Conservation (phyloP, 2,888 invertebrate species). For the Cyclophora albipunctata region DNA sequence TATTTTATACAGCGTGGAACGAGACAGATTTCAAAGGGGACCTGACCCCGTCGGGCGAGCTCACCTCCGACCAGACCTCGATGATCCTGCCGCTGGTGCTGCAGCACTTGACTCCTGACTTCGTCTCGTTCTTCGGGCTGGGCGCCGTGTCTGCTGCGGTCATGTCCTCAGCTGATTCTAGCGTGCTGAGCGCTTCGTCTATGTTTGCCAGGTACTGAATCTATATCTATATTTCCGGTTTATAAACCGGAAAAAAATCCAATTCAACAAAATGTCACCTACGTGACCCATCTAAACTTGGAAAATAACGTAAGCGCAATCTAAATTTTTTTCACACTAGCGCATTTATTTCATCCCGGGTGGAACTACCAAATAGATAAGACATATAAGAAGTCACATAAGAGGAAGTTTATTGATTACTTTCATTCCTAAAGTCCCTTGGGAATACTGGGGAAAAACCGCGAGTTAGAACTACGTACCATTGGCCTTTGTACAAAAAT, state of each 20-base stretch:
- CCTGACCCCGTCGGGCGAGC: conserved; percentile 75
- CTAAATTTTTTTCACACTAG: no score
- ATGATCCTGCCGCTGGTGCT: conserved; percentile 98
- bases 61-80: conserved; percentile 86
- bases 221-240: no score
- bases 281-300: neutral
- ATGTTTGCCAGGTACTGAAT: conserved; percentile 89
- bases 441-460: no score
- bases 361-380: no score
- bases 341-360: no score
- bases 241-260: neutral
- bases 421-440: neutral
- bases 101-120: conserved; percentile 96
- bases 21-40: conserved; percentile 88
- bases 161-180: conserved; percentile 99
- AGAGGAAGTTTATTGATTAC: neutral
- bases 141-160: conserved; percentile 99
- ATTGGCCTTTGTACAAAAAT: no score
- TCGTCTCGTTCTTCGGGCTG: conserved; percentile 97
- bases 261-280: no score
- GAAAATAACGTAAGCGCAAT: no score
- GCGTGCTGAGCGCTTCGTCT: conserved; percentile 96
- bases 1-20: conserved; percentile 87
- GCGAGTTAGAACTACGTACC: no score
- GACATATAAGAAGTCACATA: no score